Base-by-base conservation (phyloP, 2,113 vertebrate species). In the Pipra filicauda region DNA sequence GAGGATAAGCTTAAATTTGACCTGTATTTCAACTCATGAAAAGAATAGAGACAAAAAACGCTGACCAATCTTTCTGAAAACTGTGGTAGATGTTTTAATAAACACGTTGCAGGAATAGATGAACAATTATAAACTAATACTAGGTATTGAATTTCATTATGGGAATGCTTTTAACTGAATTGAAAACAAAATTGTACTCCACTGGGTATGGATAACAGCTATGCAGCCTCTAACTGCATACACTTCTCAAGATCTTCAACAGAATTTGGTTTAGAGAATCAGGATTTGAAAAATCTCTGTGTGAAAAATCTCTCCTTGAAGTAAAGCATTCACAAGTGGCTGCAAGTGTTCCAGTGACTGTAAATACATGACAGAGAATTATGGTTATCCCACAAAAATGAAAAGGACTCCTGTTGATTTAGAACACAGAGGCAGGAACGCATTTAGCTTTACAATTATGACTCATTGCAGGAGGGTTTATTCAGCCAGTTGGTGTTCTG, bases 341-440 rank as follows among this genome's bases (percentile, higher is more conserved):
- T 48, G n/a, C 23, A 55, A 51, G 48, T 52, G 28, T 81, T 92
- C 52, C 44, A 59, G 69, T 3, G 2, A 89, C 12, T 78, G 66
- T 57, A 94, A 95, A 93, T 77, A 70, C 19, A 72, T 2, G 43
- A 44, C 64, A 87, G n/a, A 87, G 52, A 76, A 89, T 66, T 69
- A 78, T 49, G 54, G 87, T 95, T 96, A 93, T 73, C 37, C 61
- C 77, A 49, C 61, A 75, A 43, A 96, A 88, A 64, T 33, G 41
- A 73, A 92, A 92, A 78, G 46, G 76, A 78, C 44, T 58, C 41
- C 30, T 82, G 65, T 66, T 75, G 86, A 65, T 75, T 89, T 64
- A 93, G 41, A 51, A 73, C 26, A 69, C 61, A 79, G 77, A 82
- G 22, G 46, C 66, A 96, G 86, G 88, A 88, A 93, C 41, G 62